These are phyloP conservation scores for Pangasius krempfi DNA, from an alignment of 2,797 vertebrate genomes.

Conservation along the genomic window DNA sequence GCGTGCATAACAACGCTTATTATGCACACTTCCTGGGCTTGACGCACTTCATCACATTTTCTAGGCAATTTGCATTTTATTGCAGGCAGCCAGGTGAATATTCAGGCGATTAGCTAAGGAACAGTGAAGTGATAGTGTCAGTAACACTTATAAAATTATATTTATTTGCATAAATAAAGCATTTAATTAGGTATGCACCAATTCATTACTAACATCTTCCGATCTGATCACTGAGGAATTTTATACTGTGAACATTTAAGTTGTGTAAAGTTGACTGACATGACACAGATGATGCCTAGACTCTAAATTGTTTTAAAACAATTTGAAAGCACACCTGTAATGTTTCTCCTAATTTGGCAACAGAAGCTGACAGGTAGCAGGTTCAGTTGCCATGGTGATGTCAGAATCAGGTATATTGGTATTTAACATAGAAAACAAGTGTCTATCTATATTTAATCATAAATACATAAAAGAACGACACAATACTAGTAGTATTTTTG, in stretches of 20 bases:
- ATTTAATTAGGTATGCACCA: background rate
- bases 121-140: background rate
- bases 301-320: background rate
- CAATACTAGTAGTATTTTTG: background rate
- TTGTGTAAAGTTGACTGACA: background rate
- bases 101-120: background rate
- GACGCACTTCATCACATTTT: constrained; percentile 36
- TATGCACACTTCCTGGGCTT: constrained; percentile 1
- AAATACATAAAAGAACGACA: background rate
- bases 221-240: background rate
- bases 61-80: constrained; percentile 3
- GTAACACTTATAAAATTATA: background rate
- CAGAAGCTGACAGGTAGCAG: background rate
- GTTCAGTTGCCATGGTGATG: background rate
- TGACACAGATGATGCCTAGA: background rate
- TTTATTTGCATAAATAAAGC: background rate
- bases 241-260: background rate
- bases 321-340: background rate
- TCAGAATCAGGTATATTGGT: background rate
- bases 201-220: background rate
- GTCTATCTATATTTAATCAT: background rate
- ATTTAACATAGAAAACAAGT: background rate
- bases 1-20: background rate
- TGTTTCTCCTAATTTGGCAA: background rate
- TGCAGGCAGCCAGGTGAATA: background rate